A percentile compares a stretch with the other conserved stretches of the same genome.
These are phyloP conservation scores for Eucidaris tribuloides DNA, from an alignment of 35 echinoderm and acorn worm species.

Conservation along the genomic window DNA sequence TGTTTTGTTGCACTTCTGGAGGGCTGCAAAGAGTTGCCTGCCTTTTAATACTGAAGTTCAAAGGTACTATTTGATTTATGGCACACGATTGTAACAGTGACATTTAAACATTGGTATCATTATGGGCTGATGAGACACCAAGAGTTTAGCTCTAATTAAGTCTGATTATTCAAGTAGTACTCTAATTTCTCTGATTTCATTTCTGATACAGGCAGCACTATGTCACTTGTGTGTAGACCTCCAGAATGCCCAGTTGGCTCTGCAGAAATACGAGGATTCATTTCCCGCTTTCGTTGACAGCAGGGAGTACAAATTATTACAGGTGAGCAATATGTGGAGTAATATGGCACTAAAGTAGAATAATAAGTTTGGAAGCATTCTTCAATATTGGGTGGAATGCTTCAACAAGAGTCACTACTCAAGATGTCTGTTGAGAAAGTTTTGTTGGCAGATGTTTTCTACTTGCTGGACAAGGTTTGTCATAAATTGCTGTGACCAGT, in stretches of 20 bases:
- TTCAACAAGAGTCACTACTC: not conserved
- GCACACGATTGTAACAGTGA: no score
- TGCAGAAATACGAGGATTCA: constrained; percentile 81
- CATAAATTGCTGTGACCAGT: no score
- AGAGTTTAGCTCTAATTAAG: no score
- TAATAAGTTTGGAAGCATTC: not conserved
- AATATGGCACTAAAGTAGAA: not conserved
- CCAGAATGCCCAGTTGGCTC: constrained; percentile 84
- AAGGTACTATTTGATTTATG: no score
- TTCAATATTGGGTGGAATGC: not conserved
- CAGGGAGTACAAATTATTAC: constrained; percentile 91
- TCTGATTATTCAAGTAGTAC: no score
- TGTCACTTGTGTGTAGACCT: constrained; percentile 98
- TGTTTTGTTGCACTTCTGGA: no score
- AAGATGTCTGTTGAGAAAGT: not conserved
- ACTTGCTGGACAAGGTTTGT: not conserved
- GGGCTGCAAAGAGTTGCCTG: no score
- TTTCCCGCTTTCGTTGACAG: constrained; percentile 86
- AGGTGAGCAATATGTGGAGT: constrained; percentile 40
- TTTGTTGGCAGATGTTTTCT: not conserved
- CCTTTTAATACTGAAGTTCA: no score
- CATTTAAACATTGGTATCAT: no score
- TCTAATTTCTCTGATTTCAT: not conserved
- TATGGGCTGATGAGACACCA: no score
- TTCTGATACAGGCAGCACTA: constrained; percentile 69